Base-by-base conservation (phyloP, 2,888 invertebrate genomes). In the Acronicta aceris region DNA sequence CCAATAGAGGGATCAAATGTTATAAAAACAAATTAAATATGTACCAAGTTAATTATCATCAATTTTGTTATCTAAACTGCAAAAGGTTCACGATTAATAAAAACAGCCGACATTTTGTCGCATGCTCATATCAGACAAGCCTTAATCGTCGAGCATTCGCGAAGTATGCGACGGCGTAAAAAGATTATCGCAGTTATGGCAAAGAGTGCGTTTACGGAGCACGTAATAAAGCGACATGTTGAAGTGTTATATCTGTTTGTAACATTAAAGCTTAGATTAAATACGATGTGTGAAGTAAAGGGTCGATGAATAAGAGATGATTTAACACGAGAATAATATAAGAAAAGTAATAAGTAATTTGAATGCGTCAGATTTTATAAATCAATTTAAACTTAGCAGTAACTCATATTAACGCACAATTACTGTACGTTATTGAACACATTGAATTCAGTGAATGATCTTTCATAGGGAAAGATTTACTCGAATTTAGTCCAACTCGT, bases 131-230 rank as follows among this genome's bases (percentile, higher is more conserved):
- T 41, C 49, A 33, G 33, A n/a, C 15, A 41, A 53, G 25, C 16
- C 56, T 72, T 71, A 71, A 71, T 71, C 61, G 63, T 53, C 56
- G 42, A 62, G 75, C 67, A 74, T 78, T 76, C 72, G 66, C 71
- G 38, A 55, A 72, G 73, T 74, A 74, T 73, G 73, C 52, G 42
- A 63, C 54, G 30, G 45, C 46, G 55, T 73, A 57, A 69, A 74
- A 65, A 68, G 54, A 71, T 66, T 51, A 71, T 61, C 64, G 51
- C 69, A 71, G 71, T 57, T 71, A 64, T 51, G 53, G 68, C 59
- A 58, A 68, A 25, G 68, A 51, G 65, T 63, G 71, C 76, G 68
- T 83, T 84, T 82, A 81, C 71, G 68, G 71, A 76, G 78, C 71
- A 55, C 63, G 76, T 77, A 71, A 73, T 75, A 75, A 63, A 78